Conservation (phyloP, 1,140 invertebrate genomes). For the Drosophila orosa region DNA sequence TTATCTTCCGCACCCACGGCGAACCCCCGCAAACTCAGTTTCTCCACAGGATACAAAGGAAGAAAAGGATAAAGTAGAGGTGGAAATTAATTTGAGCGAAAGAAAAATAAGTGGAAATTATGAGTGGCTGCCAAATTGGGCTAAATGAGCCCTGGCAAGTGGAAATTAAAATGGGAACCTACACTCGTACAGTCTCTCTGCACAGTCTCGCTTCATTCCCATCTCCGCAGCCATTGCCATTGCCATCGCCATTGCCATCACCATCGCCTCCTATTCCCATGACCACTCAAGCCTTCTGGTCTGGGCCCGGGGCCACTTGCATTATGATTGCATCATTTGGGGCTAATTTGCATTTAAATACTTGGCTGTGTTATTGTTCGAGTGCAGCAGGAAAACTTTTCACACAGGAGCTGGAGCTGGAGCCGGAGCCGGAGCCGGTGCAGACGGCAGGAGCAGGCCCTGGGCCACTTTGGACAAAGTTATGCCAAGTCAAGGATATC, state of each 20-base stretch:
- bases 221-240: background rate
- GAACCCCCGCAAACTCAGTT: constrained; percentile 9
- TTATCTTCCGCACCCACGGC: constrained; percentile 71
- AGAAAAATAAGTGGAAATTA: constrained; percentile 44
- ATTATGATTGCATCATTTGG: constrained; percentile 82
- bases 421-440: background rate
- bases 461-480: constrained; percentile 58
- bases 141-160: constrained; percentile 71
- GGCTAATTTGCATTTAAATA: constrained; percentile 82
- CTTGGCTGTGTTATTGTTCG: constrained; percentile 78
- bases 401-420: constrained; percentile 11
- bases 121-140: constrained; percentile 74
- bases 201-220: constrained; percentile 6
- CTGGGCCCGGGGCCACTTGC: constrained; percentile 61
- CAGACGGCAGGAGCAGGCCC: constrained; percentile 13
- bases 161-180: constrained; percentile 71
- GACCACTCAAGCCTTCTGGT: constrained; percentile 25
- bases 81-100: constrained; percentile 73
- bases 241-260: background rate
- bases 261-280: constrained; percentile 11
- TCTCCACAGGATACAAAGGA: constrained; percentile 10
- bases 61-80: constrained; percentile 52
- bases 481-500: constrained; percentile 77
- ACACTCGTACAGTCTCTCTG: constrained; percentile 11
- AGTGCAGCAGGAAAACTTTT: constrained; percentile 73